phyloP scores from a whole-genome alignment of 2,113 vertebrate genomes.

The Mormyrus lacerda region DNA sequence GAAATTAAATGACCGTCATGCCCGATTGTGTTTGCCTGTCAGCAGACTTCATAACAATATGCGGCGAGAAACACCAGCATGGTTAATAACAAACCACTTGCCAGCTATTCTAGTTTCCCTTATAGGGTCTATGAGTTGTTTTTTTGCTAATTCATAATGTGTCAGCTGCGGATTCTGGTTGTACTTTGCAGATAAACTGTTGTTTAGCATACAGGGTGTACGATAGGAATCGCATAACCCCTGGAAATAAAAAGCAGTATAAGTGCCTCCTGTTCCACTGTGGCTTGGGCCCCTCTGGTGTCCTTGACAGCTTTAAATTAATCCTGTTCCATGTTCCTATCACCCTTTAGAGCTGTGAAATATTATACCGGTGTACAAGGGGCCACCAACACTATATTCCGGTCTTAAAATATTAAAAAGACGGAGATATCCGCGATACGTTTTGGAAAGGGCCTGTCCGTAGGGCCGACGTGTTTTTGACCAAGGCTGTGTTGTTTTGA shows the following conservation, averaged over 20 bases:
- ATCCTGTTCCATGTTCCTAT: conserved; percentile 10
- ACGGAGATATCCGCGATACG: background rate
- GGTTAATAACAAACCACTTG: background rate
- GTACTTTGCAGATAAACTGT: background rate
- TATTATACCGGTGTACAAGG: background rate
- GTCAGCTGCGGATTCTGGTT: background rate
- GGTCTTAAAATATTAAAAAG: background rate
- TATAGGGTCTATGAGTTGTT: background rate
- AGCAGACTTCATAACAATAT: background rate
- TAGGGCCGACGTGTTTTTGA: background rate
- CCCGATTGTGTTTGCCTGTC: background rate
- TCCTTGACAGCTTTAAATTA: conserved; percentile 7
- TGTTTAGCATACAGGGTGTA: background rate
- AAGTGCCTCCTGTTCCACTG: background rate
- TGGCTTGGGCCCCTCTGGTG: background rate
- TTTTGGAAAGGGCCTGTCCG: background rate
- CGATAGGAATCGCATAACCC: background rate
- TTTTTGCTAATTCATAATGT: background rate
- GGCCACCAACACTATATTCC: conserved; percentile 2
- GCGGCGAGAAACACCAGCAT: background rate
- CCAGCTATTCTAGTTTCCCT: background rate
- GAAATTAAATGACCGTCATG: background rate
- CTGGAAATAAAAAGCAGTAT: background rate
- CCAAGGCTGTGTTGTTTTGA: background rate
- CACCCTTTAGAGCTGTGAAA: conserved; percentile 13